Conservation (phyloP, 2,888 invertebrate species). For the Harmothoe impar region DNA sequence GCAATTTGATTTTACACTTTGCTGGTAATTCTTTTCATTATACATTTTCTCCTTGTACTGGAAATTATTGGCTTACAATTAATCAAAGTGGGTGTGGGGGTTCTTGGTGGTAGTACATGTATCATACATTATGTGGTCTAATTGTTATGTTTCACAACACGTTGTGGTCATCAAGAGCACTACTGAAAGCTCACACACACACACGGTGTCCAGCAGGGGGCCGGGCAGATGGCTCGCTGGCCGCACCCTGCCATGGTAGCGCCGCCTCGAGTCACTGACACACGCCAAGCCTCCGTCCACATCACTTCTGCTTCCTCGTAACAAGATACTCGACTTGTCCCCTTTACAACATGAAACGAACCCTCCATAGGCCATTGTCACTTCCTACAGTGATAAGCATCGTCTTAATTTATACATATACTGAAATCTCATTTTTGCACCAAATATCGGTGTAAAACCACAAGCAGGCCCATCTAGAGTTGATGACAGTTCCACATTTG, state of each 20-base stretch:
- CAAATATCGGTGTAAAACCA: background rate
- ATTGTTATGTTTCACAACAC: constrained; percentile 37
- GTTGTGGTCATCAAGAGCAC: constrained; percentile 50
- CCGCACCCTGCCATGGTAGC: constrained; percentile 19
- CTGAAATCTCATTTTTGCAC: constrained; percentile 12
- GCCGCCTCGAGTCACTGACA: constrained; percentile 43
- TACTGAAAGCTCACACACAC: constrained; percentile 55
- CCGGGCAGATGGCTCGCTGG: background rate
- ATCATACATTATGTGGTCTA: constrained; percentile 49
- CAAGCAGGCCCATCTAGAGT: background rate
- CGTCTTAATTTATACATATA: background rate
- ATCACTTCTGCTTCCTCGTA: background rate
- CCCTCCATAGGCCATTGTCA: background rate
- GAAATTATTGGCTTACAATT: background rate
- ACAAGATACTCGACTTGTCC: constrained; percentile 10
- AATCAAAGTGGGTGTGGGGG: constrained; percentile 46
- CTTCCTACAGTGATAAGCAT: background rate
- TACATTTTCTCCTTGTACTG: background rate
- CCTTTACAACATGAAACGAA: background rate
- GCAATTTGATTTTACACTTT: background rate
- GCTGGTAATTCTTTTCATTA: background rate
- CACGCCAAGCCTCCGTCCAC: constrained; percentile 33
- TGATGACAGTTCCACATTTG: background rate
- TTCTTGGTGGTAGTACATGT: constrained; percentile 35
- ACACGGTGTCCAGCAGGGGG: constrained; percentile 28